phyloP scores from a whole-genome alignment of 2,797 vertebrate genomes.

The Antrozous pallidus region DNA sequence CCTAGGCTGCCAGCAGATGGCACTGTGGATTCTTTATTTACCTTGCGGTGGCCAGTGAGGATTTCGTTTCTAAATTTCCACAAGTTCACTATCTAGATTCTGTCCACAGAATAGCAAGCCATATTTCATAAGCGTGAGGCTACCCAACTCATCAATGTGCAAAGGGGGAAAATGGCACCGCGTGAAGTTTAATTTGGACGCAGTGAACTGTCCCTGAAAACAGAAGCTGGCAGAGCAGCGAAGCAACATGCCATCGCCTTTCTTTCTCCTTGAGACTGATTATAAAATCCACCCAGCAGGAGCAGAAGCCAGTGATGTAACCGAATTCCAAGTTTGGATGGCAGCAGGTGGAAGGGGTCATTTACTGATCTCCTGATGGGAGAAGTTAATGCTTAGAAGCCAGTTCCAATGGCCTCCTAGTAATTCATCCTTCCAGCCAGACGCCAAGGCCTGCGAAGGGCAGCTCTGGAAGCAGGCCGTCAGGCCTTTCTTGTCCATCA shows the following conservation, averaged over 20 bases:
- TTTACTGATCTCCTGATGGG: conserved; percentile 47
- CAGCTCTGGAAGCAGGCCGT: neutral
- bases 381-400: conserved; percentile 38
- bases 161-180: conserved; percentile 61
- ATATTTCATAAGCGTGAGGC: conserved; percentile 65
- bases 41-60: neutral
- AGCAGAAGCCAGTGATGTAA: conserved; percentile 58
- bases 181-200: conserved; percentile 69
- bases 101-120: conserved; percentile 61
- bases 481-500: neutral
- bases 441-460: neutral
- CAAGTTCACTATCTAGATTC: conserved; percentile 45
- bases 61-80: conserved; percentile 57
- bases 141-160: conserved; percentile 66
- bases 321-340: conserved; percentile 53
- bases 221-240: conserved; percentile 48
- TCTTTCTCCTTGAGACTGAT: conserved; percentile 56
- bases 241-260: conserved; percentile 56
- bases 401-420: conserved; percentile 2
- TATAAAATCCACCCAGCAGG: conserved; percentile 67
- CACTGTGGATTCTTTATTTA: conserved; percentile 74
- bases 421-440: neutral
- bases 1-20: conserved; percentile 78
- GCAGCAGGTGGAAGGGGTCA: conserved; percentile 38
- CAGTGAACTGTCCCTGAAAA: conserved; percentile 54